phyloP scores from a whole-genome alignment of 1,140 invertebrate genomes.

The Pomacea maculata region DNA sequence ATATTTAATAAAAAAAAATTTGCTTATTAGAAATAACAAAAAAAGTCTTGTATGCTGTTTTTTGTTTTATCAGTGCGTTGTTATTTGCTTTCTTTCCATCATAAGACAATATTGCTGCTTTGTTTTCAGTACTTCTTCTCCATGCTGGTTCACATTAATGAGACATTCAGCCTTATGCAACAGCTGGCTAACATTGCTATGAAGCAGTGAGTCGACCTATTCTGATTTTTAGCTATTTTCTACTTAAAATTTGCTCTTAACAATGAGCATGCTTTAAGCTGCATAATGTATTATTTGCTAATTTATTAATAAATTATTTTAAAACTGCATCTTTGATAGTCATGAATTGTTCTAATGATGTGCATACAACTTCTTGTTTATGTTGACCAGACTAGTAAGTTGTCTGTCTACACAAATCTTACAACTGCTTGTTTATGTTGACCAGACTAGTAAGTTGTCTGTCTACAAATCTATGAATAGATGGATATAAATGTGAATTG shows the following conservation, averaged over 20 bases:
- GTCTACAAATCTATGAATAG: neutral
- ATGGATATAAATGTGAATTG: neutral
- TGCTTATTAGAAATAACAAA: too few species aligned
- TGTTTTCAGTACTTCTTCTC: slow-evolving; percentile 83
- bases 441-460: neutral
- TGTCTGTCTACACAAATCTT: too few species aligned
- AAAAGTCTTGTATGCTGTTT: too few species aligned
- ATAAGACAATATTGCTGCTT: slow-evolving; percentile 33
- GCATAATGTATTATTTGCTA: slow-evolving; percentile 8
- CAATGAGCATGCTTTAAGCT: neutral
- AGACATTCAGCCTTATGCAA: slow-evolving; percentile 91
- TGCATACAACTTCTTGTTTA: too few species aligned
- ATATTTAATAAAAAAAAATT: too few species aligned
- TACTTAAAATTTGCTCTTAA: neutral
- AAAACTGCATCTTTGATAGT: too few species aligned
- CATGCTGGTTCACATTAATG: slow-evolving; percentile 87
- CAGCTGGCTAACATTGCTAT: slow-evolving; percentile 97
- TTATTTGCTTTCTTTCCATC: too few species aligned
- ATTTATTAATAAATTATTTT: too few species aligned
- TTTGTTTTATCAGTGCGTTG: too few species aligned
- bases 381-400: too few species aligned
- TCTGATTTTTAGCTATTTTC: slow-evolving; percentile 24
- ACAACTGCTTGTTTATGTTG: too few species aligned
- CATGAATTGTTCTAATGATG: too few species aligned
- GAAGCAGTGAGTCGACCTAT: slow-evolving; percentile 76